These are phyloP conservation scores for Pseudobourletiella spinata DNA, from an alignment of 1,140 invertebrate genomes.

Conservation along the genomic window DNA sequence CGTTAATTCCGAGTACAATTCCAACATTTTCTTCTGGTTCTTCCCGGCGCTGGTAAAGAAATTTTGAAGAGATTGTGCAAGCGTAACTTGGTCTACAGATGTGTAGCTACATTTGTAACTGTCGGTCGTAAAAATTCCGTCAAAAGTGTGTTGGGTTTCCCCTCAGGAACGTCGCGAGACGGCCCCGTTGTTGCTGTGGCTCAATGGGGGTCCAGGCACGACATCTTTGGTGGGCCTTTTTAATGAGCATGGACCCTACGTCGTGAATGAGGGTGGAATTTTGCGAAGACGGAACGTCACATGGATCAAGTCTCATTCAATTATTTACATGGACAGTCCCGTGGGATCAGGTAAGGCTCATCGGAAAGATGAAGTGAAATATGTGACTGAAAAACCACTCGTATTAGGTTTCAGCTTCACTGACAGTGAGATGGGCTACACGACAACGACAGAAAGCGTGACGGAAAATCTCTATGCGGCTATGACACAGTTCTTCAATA, in stretches of 20 bases:
- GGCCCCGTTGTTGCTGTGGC: slow-evolving; percentile 70
- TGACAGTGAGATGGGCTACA: slow-evolving; percentile 18
- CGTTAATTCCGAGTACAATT: slow-evolving; percentile 43
- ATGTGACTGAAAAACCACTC: too few relatives aligned
- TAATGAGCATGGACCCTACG: slow-evolving; percentile 68
- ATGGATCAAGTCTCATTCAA: slow-evolving; percentile 63
- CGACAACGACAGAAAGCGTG: slow-evolving; percentile 22
- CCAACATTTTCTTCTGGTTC: slow-evolving; percentile 49
- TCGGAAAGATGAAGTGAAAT: not conserved
- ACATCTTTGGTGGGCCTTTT: slow-evolving; percentile 72
- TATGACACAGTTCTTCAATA: slow-evolving; percentile 33
- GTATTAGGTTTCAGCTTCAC: slow-evolving; percentile 31
- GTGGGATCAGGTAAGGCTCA: slow-evolving; percentile 60
- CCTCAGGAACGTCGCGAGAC: too few relatives aligned
- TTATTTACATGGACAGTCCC: slow-evolving; percentile 80
- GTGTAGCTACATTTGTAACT: slow-evolving; percentile 35
- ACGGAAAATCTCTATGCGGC: slow-evolving; percentile 25
- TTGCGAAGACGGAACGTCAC: slow-evolving; percentile 54
- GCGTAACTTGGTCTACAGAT: slow-evolving; percentile 4
- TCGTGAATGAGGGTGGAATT: slow-evolving; percentile 51
- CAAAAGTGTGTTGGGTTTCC: too few relatives aligned
- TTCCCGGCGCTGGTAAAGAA: slow-evolving; percentile 40
- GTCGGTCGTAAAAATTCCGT: too few relatives aligned
- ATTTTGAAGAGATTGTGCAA: not conserved
- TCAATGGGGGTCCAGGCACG: slow-evolving; percentile 74